Percentiles rank a stretch among this genome's conserved stretches.
These are phyloP conservation scores for Antheraea yamamai DNA, from an alignment of 2,888 invertebrate species.

Conservation along the genomic window DNA sequence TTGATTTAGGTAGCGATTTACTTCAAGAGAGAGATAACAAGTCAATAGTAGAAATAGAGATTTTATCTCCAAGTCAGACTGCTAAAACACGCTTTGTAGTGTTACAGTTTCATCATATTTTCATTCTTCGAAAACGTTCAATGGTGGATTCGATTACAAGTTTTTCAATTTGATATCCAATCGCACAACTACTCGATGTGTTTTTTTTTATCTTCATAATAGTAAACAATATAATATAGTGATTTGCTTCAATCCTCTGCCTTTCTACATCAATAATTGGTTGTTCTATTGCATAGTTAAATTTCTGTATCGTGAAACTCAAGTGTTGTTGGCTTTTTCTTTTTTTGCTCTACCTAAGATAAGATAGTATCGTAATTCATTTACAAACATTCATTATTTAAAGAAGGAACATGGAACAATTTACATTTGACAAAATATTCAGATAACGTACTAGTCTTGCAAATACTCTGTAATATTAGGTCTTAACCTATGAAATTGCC, in stretches of 20 bases:
- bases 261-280: neutral
- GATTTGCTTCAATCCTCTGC: neutral
- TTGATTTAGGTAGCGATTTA: neutral
- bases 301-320: neutral
- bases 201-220: neutral
- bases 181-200: too few relatives aligned
- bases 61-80: neutral
- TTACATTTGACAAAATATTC: neutral
- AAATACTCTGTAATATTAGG: too few relatives aligned
- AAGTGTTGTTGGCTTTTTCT: neutral
- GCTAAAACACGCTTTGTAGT: neutral
- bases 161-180: too few relatives aligned
- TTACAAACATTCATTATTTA: neutral
- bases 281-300: neutral
- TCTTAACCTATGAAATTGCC: too few relatives aligned
- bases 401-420: neutral
- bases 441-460: neutral
- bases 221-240: too few relatives aligned
- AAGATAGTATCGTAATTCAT: neutral
- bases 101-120: neutral
- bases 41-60: neutral
- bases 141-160: neutral
- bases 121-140: neutral
- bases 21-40: neutral
- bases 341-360: neutral